Base-by-base conservation (phyloP, 1,140 invertebrate genomes). In the Diorhabda elongata region DNA sequence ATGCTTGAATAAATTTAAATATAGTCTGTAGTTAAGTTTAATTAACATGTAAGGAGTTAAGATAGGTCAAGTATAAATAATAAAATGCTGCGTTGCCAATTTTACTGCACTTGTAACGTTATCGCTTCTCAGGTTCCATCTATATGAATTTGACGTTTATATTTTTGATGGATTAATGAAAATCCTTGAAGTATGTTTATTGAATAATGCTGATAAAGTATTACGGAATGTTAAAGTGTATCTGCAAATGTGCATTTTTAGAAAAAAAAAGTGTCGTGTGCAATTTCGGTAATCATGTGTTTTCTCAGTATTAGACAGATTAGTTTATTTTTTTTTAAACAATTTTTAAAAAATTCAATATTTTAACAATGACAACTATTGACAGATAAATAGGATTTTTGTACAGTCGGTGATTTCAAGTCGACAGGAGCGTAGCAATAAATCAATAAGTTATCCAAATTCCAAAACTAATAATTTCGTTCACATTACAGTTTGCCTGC, bases 191-290 rank as follows among this genome's bases (percentile, higher is more conserved):
- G 4, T 8, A 52, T 52, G 47, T 52, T 52, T 52, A n/a, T 52
- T n/a, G 4, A 52, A 4, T n/a, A 52, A 6, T n/a, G 47, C 47
- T 52, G 47, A 52, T 52, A 52, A 52, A 52, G 47, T n/a, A n/a
- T 52, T 52, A 52, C 47, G n/a, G 6, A n/a, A n/a, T 52, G 47
- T 52, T 52, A 52, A 52, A 52, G 47, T 52, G 47, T 52, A 52
- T 52, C 47, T 52, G 47, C 47, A 52, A 52, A 52, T 52, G 47
- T 52, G 47, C 47, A 52, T 52, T 52, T 52, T 52, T 52, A 52
- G 47, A 52, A 52, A 52, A 52, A 47, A 52, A 52, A 52, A 52
- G 47, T 52, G 47, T n/a, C 47, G 47, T 52, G 47, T 3, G 47
- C 47, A 52, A 4, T 4, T n/a, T 52, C 26, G 2, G 47, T 52